Base-by-base conservation (phyloP, 2,113 vertebrate genomes). In the Chlamydotis undulata region DNA sequence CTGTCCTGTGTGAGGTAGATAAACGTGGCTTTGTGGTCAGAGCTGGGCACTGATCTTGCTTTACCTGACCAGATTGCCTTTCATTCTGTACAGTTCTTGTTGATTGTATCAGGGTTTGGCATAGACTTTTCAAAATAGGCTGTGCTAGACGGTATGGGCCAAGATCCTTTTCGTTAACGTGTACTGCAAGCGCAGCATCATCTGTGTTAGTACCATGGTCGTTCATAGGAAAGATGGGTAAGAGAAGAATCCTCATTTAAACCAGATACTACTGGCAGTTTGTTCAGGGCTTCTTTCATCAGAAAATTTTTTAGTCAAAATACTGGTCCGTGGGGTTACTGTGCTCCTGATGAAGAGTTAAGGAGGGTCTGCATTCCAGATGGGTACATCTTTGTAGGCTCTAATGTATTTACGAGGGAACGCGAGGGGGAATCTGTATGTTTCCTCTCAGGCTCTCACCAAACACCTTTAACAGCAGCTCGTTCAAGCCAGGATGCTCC, bases 331-430 rank as follows among this genome's bases (percentile, higher is more conserved):
- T n/a, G 89, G 7, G 23, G 68, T 43, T 49, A 0, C n/a, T 53
- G 61, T 49, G 56, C 61, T 70, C 22, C 65, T 53, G 45, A 2
- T 18, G 80, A 28, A 24, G 53, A 12, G 68, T 7, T 61, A 11
- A 18, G 61, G 80, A 61, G 33, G 25, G 33, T 64, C 64, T 56
- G 33, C 7, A 4, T 23, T 69, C 70, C 37, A 3, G 2, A 2
- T 41, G 41, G 53, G 21, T 33, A 25, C 25, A 59, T 60, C 31
- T 14, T 28, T 9, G 1, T 23, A 61, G 57, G 29, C 45, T 24
- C 2, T 4, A 1, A 29, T 0, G 0, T 45, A 2, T 59, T 87
- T 12, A 2, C 60, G 77, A 55, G 59, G 61, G 63, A 21, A 29
- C 1, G 1, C 7, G 25, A 29, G 6, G 11, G 49, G 26, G 5